Evolutionary conservation across 2,797 vertebrate genomes (phyloP), one percentile per base, ranked within the genome.

Genomic region (Saxicola maurus): DNA sequence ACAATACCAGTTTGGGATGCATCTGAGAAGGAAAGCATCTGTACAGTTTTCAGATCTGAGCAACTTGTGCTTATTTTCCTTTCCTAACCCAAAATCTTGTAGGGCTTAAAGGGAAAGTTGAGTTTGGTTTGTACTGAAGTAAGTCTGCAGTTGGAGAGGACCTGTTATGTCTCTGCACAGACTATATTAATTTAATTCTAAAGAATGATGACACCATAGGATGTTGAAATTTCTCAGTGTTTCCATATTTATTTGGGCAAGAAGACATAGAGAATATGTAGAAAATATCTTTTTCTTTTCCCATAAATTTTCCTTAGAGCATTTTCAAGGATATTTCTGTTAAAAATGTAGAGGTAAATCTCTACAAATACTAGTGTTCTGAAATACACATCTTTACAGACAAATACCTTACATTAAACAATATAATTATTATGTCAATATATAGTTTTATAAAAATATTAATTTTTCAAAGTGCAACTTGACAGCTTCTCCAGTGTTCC

Each of bases 391-490:
- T 59, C 24, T 79, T 87, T 55, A 51, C 9, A 27, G 30, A 75
- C 51, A 10, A 92, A 85, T 35, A 77, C 23, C 73, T 42, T 40
- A 45, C 30, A 52, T 45, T 43, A 55, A 92, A 78, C 18, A 46
- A 78, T 68, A 33, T 51, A 82, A 91, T 79, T 38, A 17, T 18
- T 60, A 48, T 31, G 35, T 72, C 67, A 90, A 69, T 66, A 40
- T 43, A 87, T 11, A 61, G 76, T 69, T 42, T 42, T 81, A 30
- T 46, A 40, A 76, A 66, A 38, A n/a, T 25, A 13, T 7, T 66
- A 17, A 14, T 86, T 17, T 93, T 95, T 90, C 60, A 78, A 82
- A 92, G 37, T 72, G n/a, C 93, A 94, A 56, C 17, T 77, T 84
- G 46, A 10, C 23, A 33, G 15, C 67, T 84, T 82, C 61, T 74